phyloP scores from a whole-genome alignment of 2,797 vertebrate species.

The Neopelma chrysocephalum region DNA sequence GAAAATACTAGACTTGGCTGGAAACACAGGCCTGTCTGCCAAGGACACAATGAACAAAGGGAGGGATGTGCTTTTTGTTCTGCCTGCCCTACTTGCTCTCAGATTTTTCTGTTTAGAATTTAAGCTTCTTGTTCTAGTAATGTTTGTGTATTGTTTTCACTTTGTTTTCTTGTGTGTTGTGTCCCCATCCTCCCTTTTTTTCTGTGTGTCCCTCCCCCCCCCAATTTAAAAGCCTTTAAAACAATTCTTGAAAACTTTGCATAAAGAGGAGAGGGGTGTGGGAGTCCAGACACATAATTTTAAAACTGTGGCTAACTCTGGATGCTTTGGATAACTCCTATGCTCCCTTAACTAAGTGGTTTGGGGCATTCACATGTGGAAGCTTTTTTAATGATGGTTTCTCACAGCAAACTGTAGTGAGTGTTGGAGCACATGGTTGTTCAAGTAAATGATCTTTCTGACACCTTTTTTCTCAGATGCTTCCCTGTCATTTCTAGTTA shows the following conservation, averaged over 20 bases:
- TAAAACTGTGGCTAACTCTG: not conserved
- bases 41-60: conserved; percentile 48
- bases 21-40: not conserved
- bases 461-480: not conserved
- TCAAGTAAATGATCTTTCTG: not conserved
- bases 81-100: conserved; percentile 44
- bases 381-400: not conserved
- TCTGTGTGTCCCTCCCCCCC: not conserved
- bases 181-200: not conserved
- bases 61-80: conserved; percentile 32
- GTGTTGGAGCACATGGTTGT: not conserved
- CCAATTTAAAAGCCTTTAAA: not conserved
- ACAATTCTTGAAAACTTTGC: not conserved
- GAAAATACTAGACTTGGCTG: conserved; percentile 17
- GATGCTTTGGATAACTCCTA: not conserved
- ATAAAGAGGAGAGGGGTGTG: not conserved
- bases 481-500: not conserved
- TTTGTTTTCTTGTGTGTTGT: not conserved
- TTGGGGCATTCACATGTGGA: not conserved
- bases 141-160: not conserved
- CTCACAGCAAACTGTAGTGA: not conserved
- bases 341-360: not conserved
- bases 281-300: not conserved
- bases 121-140: not conserved
- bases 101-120: not conserved